phyloP scores from a whole-genome alignment of 2,113 vertebrate species.

The Ahaetulla prasina region DNA sequence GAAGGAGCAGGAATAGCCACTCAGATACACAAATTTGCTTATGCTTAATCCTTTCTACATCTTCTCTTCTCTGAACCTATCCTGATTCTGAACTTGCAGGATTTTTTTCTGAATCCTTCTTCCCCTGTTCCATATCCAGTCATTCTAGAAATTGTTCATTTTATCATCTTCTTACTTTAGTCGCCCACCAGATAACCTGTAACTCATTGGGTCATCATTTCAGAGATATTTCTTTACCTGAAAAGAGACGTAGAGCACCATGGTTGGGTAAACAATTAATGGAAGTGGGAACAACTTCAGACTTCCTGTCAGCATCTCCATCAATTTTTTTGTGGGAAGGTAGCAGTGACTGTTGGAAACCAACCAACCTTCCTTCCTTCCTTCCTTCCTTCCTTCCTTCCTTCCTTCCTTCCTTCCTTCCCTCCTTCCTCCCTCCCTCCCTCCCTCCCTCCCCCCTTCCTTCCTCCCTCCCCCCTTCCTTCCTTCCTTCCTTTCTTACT shows the following conservation, averaged over 20 bases:
- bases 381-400: neutral
- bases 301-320: neutral
- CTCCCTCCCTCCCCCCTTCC: no score
- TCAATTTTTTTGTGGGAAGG: neutral
- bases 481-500: no score
- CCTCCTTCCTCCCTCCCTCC: no score
- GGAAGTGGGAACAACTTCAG: neutral
- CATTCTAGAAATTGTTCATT: neutral
- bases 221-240: neutral
- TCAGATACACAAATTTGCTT: neutral
- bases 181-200: neutral
- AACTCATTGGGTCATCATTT: neutral
- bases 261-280: neutral
- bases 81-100: neutral
- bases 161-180: neutral
- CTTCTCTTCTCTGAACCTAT: neutral
- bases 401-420: no score
- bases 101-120: neutral
- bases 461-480: no score
- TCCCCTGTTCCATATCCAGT: neutral
- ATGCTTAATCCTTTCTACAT: neutral
- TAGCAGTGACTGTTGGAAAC: neutral
- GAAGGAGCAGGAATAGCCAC: neutral
- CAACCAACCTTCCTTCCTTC: neutral
- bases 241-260: neutral